Evolutionary conservation across 2,797 vertebrate species (phyloP).

Genomic region (Mormyrus proboscirostris): DNA sequence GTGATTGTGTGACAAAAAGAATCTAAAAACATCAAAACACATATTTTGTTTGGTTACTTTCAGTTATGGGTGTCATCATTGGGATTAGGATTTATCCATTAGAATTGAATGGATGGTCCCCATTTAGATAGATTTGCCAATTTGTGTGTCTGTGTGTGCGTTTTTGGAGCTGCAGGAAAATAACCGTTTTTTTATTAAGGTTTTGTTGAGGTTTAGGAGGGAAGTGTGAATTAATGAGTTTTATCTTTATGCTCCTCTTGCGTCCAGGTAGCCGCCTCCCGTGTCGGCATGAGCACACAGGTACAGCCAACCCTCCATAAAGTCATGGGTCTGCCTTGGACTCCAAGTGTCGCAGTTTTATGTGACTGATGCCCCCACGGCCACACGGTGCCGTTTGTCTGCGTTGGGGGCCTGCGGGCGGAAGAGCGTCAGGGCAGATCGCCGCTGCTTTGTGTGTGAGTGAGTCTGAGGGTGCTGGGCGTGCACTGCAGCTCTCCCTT

Average conservation of each 20-base stretch:
- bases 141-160: slow-evolving; percentile 12
- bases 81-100: background rate
- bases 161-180: slow-evolving; percentile 22
- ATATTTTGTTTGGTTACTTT: background rate
- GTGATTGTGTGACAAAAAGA: background rate
- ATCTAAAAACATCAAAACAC: background rate
- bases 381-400: background rate
- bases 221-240: slow-evolving; percentile 55
- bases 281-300: slow-evolving; percentile 13
- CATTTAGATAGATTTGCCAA: background rate
- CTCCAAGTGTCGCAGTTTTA: background rate
- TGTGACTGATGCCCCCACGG: background rate
- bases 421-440: background rate
- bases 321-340: background rate
- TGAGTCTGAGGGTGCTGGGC: background rate
- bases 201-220: slow-evolving; percentile 50
- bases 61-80: background rate
- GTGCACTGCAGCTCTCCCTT: background rate
- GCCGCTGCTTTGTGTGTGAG: background rate
- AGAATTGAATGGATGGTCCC: background rate
- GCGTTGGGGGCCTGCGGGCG: background rate
- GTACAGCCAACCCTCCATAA: background rate
- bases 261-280: slow-evolving; percentile 22
- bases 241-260: slow-evolving; percentile 39
- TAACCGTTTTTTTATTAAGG: slow-evolving; percentile 47